Conservation (phyloP, 2,888 invertebrate species). For the Cepaea hortensis region DNA sequence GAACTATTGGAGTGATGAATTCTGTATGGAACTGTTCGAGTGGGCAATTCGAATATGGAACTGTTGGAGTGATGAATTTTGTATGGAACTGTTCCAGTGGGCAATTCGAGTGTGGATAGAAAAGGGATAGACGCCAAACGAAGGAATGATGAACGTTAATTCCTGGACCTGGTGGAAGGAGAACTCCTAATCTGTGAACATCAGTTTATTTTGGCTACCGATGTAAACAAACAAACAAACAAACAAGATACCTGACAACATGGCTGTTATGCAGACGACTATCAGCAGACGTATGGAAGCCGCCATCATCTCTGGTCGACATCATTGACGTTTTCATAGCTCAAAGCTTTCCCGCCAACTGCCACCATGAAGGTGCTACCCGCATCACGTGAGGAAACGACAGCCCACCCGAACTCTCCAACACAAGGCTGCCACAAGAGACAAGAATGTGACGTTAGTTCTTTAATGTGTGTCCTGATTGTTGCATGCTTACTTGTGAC, state of each 20-base stretch:
- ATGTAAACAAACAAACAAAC: not conserved
- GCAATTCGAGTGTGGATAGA: too few species aligned
- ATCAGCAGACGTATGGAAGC: not conserved
- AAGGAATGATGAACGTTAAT: not conserved
- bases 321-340: slow-evolving; percentile 9
- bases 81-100: too few species aligned
- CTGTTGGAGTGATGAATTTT: not conserved
- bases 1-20: too few species aligned
- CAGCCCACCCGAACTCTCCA: too few species aligned
- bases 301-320: slow-evolving; percentile 26
- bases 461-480: too few species aligned
- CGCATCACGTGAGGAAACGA: not conserved
- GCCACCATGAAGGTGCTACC: not conserved
- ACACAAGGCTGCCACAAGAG: too few species aligned
- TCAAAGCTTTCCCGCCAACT: too few species aligned
- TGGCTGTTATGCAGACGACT: not conserved
- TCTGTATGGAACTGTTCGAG: too few species aligned
- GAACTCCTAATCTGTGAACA: not conserved
- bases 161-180: not conserved
- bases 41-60: not conserved
- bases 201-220: not conserved
- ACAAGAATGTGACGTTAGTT: too few species aligned
- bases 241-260: slow-evolving; percentile 15
- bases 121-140: too few species aligned
- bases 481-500: too few species aligned